Conservation (phyloP, 2,888 invertebrate species). For the Caenorhabditis sp. region DNA sequence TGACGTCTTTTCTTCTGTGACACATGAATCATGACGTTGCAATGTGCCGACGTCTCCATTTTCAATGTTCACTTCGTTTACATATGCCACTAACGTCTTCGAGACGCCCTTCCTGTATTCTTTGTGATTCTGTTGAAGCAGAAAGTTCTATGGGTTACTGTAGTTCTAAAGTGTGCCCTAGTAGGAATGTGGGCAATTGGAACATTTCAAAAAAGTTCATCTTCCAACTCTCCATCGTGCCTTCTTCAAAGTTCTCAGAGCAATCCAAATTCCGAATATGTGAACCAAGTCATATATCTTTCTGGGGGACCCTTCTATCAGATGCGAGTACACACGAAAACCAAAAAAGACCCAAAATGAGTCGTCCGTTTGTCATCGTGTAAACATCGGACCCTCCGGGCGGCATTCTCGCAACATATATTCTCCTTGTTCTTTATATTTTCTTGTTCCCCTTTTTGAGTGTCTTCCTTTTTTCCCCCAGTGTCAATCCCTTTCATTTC, state of each 20-base stretch:
- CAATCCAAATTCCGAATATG: neutral
- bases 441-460: constrained; percentile 22
- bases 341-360: constrained; percentile 48
- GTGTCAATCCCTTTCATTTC: constrained; percentile 54
- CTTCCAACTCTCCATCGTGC: neutral
- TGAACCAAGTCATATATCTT: constrained; percentile 5
- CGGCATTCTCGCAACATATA: constrained; percentile 54
- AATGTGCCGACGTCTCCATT: constrained; percentile 57
- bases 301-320: neutral
- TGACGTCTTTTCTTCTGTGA: constrained; percentile 50
- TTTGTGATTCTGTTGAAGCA: neutral
- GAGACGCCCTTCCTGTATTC: constrained; percentile 10
- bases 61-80: constrained; percentile 36
- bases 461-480: constrained; percentile 1
- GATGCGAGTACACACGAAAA: constrained; percentile 32
- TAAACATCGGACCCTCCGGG: constrained; percentile 55
- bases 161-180: neutral
- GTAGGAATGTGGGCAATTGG: too few relatives aligned
- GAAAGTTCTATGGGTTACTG: neutral
- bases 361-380: constrained; percentile 61
- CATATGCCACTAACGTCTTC: constrained; percentile 18
- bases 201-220: too few relatives aligned
- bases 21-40: constrained; percentile 58
- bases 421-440: constrained; percentile 38
- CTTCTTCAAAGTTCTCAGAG: neutral